Conservation (phyloP, 2,888 invertebrate species). For the Tuberolachnus salignus region DNA sequence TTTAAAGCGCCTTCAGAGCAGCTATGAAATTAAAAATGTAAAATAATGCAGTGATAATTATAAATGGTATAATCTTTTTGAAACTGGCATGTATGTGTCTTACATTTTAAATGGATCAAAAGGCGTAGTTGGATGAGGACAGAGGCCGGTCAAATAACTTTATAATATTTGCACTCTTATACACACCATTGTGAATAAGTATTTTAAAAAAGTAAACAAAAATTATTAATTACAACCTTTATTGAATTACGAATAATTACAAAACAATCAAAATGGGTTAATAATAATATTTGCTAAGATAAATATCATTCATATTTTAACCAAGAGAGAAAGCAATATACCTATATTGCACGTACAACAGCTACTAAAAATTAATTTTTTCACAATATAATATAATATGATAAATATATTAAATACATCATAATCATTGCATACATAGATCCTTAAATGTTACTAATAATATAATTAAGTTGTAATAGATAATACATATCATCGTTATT, state of each 20-base stretch:
- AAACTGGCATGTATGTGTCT: background rate
- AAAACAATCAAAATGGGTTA: conserved; percentile 56
- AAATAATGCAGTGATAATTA: too few relatives aligned
- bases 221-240: conserved; percentile 54
- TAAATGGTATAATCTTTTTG: too few relatives aligned
- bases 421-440: conserved; percentile 44
- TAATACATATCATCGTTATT: conserved; percentile 16
- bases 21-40: too few relatives aligned
- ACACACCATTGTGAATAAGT: background rate
- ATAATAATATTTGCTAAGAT: conserved; percentile 54
- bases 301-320: conserved; percentile 50
- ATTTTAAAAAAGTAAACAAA: conserved; percentile 10
- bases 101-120: background rate
- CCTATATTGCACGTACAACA: conserved; percentile 56
- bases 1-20: too few relatives aligned
- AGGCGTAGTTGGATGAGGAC: background rate
- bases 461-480: conserved; percentile 49
- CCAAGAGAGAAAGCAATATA: conserved; percentile 56
- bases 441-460: conserved; percentile 48
- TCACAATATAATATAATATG: conserved; percentile 20
- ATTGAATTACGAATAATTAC: conserved; percentile 55
- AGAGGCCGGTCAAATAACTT: background rate
- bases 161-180: too few relatives aligned
- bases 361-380: conserved; percentile 53
- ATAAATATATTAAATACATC: conserved; percentile 40